phyloP scores from a whole-genome alignment of 1,140 invertebrate species.

The Euura saliciscinereae region DNA sequence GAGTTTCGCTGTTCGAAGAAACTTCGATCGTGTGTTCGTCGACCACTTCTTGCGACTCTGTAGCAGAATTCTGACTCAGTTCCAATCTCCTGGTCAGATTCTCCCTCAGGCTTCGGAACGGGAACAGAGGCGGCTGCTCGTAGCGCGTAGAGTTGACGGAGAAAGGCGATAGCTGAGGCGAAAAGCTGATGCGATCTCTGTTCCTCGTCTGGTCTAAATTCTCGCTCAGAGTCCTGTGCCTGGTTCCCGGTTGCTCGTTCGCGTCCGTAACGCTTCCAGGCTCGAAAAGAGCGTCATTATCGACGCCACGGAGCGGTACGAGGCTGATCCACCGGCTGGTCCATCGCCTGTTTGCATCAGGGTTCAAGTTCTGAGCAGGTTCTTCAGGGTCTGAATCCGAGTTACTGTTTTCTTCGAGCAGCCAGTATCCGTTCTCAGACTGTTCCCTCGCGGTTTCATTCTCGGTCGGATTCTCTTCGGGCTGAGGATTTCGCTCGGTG shows the following conservation, averaged over 20 bases:
- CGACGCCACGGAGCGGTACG: conserved; percentile 21
- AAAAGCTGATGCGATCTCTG: too few species aligned
- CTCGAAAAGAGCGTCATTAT: not conserved
- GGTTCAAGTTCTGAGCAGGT: conserved; percentile 18
- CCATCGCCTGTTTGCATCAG: conserved; percentile 32
- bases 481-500: conserved; percentile 8
- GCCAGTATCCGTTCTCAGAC: conserved; percentile 53
- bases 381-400: conserved; percentile 51
- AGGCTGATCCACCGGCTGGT: conserved; percentile 52
- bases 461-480: conserved; percentile 30
- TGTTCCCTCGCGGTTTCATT: conserved; percentile 34
- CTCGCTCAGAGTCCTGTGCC: not conserved
- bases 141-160: conserved; percentile 43
- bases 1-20: not conserved
- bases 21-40: conserved; percentile 12
- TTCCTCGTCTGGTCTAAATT: conserved; percentile 4
- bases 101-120: conserved; percentile 45
- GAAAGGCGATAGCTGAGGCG: conserved; percentile 42
- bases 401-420: conserved; percentile 52
- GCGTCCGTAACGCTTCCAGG: not conserved
- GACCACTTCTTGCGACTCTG: not conserved
- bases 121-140: conserved; percentile 47
- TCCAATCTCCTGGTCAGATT: conserved; percentile 32
- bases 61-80: conserved; percentile 21
- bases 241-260: not conserved